Base-by-base conservation (phyloP, 2,888 invertebrate genomes). In the Agonopterix heracliana region DNA sequence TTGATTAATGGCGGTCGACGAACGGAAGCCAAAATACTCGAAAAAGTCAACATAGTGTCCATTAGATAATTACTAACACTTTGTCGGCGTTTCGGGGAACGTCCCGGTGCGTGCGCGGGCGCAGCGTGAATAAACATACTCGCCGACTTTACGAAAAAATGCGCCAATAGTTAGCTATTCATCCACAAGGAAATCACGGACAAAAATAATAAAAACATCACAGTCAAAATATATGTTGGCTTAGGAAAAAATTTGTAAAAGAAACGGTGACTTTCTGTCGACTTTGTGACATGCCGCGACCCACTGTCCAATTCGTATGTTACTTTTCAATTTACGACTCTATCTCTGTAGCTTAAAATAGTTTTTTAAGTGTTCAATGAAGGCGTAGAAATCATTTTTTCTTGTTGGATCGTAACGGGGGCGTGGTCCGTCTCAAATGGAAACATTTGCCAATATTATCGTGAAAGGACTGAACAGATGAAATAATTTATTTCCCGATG, bases 151-250 rank as follows among this genome's bases (percentile, higher is more conserved):
- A 60, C 57, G 61, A 76, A 74, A 77, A 81, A 81, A 80, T 61
- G 57, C 48, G 64, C 65, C 74, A 67, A 76, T 74, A 78, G 73
- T 71, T 68, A 68, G 68, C 72, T 71, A 74, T 78, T 71, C 78
- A 77, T 74, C 71, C 71, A 68, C 58, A 64, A 69, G 68, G 71
- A 71, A 72, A 79, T 82, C 81, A 81, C 78, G 81, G 71, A 86
- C 87, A 85, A 84, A 87, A 88, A 83, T 88, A 86, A 88, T 88
- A 87, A 87, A 87, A 87, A 88, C 87, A 87, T 86, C 87, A 85
- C 78, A 84, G 88, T 88, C 88, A 87, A 87, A 88, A 88, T 88
- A 88, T 86, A 88, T 85, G 82, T 83, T 76, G 77, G 81, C 64
- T 73, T 73, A 56, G 53, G 61, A 64, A 78, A 83, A 80, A 85